Base-by-base conservation (phyloP, 2,113 vertebrate species). In the Ailurus styani region DNA sequence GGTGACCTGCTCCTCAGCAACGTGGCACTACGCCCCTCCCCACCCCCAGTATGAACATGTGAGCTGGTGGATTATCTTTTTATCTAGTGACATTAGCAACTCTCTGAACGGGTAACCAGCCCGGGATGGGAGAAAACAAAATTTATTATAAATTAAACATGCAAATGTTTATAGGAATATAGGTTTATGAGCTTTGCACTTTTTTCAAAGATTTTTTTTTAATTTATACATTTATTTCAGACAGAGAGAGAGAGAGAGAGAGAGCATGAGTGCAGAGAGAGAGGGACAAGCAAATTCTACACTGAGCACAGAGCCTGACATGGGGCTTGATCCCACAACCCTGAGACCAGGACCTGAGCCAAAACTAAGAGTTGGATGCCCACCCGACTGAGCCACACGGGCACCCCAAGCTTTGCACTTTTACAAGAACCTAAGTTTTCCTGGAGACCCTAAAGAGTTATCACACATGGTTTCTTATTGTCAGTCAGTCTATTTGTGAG, bases 31-130 rank as follows among this genome's bases (percentile, higher is more conserved):
- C 1, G 3, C 25, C 40, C 37, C 7, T 27, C 23, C 14, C 6
- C 5, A 31, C 14, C 3, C 3, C 70, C 72, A 1, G 6, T 2
- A 5, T n/a, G 34, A 57, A 64, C 14, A 17, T 1, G 2, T 3
- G 54, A 79, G n/a, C 42, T 81, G 29, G 1, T 2, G 0, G 52
- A 13, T 75, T 20, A 47, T 25, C 47, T 60, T 60, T 54, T 45
- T 20, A 78, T n/a, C 17, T 3, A 2, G 57, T 11, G 37, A 75
- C 5, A 83, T 7, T 2, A 93, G 47, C 60, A 68, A 23, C 5
- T 66, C 37, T 81, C 10, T 34, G 40, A 47, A 40, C 21, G 27
- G 23, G 23, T n/a, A 13, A 17, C 23, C 52, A 25, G 54, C 2
- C 37, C 23, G 37, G 23, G 77, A 21, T 40, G 8, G 27, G 50